Evolutionary conservation across 2,113 vertebrate species (phyloP).

Genomic region (Sorex araneus): DNA sequence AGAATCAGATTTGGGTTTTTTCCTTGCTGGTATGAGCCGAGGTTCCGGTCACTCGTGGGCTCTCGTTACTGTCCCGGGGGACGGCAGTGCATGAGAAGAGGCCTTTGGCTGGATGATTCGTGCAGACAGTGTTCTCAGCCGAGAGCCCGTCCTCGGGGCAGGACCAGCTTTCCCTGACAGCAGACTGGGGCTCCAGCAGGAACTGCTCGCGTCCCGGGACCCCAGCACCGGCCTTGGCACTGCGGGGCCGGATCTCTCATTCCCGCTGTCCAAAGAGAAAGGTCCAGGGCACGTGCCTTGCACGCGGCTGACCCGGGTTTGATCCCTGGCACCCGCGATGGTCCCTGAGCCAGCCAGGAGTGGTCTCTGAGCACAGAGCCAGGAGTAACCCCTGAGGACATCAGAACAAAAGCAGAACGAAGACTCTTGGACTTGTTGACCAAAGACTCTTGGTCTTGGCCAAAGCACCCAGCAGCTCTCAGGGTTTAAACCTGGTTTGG

Average conservation of each 20-base stretch:
- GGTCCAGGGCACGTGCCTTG: too few relatives aligned
- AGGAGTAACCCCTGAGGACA: too few relatives aligned
- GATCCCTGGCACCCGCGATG: too few relatives aligned
- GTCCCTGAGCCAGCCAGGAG: too few relatives aligned
- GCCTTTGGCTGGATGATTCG: slow-evolving; percentile 22
- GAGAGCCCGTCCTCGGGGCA: slow-evolving; percentile 3
- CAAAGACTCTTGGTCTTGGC: too few relatives aligned
- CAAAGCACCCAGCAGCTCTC: too few relatives aligned
- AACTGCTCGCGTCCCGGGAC: neutral
- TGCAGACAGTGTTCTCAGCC: neutral
- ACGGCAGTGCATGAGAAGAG: neutral
- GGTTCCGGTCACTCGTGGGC: neutral
- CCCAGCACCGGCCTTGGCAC: neutral
- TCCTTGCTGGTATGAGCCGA: neutral
- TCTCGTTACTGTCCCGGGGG: slow-evolving; percentile 50
- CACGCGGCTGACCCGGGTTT: too few relatives aligned
- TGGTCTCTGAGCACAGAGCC: too few relatives aligned
- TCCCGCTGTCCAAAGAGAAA: too few relatives aligned
- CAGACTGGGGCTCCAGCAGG: neutral
- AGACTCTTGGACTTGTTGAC: too few relatives aligned
- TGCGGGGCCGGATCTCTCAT: neutral
- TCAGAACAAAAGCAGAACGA: too few relatives aligned
- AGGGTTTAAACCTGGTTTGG: too few relatives aligned
- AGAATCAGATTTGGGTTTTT: neutral
- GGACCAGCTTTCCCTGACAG: slow-evolving; percentile 7